Base-by-base conservation (phyloP, 2,888 invertebrate species). In the Tanytarsus gracilentus region DNA sequence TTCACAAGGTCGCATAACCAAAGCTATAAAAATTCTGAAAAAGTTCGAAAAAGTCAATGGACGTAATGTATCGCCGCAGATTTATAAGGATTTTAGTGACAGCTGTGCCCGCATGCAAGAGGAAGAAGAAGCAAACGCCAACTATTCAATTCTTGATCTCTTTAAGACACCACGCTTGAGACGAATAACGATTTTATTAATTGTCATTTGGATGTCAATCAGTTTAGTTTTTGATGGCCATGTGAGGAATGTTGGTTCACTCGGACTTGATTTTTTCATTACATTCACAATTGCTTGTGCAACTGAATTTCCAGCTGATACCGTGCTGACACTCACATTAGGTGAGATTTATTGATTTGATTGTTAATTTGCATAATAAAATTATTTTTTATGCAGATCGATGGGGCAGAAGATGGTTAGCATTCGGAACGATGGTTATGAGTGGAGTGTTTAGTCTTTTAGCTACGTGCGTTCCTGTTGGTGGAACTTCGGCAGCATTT, bases 191-290 rank as follows among this genome's bases (percentile, higher is more conserved):
- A 74, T 91, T 51, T 76, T 92, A 0, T 77, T 92, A 21, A 88
- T 88, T 65, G 66, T 89, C 2, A 87, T 92, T 65, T 92, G 92
- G 91, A 88, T 90, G 86, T 83, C 86, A n/a, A 87, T 91, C 61
- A 88, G 90, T 0, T 69, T 92, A 68, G 88, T 89, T 1, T 90
- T 91, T 71, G 90, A 92, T 68, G 90, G 90, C 0, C 92, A 93
- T 69, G 90, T 91, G 14, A 78, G 92, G 67, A 92, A 91, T 69
- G 90, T 92, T 0, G 87, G 88, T 0, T 86, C 89, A 8, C 73
- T 92, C 40, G 89, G 89, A 0, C 72, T 89, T 65, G 84, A 90
- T 66, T 81, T 90, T n/a, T 91, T 90, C 70, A 69, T 90, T 61
- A 90, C 90, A 0, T 91, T 91, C 69, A 88, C 90, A 0, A 80